Percentiles rank a stretch among this genome's conserved stretches.
These are phyloP conservation scores for Holcopasites calliopsidis DNA, from an alignment of 1,140 invertebrate species.

Conservation along the genomic window DNA sequence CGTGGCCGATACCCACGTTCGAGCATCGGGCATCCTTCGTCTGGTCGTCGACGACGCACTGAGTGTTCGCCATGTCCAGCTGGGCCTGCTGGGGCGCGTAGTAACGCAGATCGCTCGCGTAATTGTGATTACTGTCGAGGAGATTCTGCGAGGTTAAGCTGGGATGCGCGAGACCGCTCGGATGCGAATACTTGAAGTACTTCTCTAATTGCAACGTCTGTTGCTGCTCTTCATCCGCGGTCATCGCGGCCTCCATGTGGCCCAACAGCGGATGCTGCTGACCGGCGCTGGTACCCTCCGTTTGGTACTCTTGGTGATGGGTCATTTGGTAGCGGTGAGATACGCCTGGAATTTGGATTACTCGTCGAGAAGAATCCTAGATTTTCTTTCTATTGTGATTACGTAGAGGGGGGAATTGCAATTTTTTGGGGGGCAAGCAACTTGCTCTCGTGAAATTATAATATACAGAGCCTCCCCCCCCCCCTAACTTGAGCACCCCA, in stretches of 20 bases:
- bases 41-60: constrained; percentile 76
- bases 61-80: constrained; percentile 70
- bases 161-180: constrained; percentile 68
- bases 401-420: too few species aligned
- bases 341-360: constrained; percentile 54
- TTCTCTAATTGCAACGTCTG: constrained; percentile 77
- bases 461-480: too few species aligned
- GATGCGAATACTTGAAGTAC: constrained; percentile 79
- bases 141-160: constrained; percentile 72
- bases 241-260: constrained; percentile 70
- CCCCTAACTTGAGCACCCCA: too few species aligned
- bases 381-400: too few species aligned
- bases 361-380: background rate
- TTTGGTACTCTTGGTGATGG: constrained; percentile 76
- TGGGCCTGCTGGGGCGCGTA: constrained; percentile 71
- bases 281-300: constrained; percentile 50
- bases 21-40: constrained; percentile 72
- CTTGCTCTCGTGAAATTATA: too few species aligned
- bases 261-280: constrained; percentile 68
- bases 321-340: constrained; percentile 75
- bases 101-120: constrained; percentile 78
- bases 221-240: constrained; percentile 74
- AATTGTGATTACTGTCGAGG: constrained; percentile 80
- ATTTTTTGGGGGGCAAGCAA: too few species aligned
- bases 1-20: constrained; percentile 64